A percentile compares a stretch with the other conserved stretches of the same genome.
Conservation (phyloP, 2,797 vertebrate genomes). For the Malurus splendens region DNA sequence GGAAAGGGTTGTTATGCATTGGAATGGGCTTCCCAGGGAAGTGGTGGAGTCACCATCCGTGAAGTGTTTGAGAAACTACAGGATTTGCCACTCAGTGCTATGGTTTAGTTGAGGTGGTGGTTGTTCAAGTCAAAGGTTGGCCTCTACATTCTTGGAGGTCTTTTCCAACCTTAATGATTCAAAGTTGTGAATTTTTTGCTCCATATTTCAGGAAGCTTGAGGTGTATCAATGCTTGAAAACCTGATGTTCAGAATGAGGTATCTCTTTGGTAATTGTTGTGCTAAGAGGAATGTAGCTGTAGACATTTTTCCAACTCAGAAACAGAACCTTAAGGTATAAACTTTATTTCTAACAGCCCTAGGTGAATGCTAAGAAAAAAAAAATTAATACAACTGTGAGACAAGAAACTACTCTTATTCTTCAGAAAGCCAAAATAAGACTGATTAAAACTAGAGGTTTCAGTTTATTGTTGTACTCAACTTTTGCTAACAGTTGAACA, state of each 20-base stretch:
- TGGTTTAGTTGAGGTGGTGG: not conserved
- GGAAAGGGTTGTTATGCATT: not conserved
- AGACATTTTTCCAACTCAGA: not conserved
- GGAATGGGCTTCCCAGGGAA: not conserved
- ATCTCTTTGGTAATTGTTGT: not conserved
- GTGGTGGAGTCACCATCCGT: not conserved
- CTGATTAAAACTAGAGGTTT: not conserved
- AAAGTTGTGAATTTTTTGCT: not conserved
- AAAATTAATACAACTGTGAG: not conserved
- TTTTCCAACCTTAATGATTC: not conserved
- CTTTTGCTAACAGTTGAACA: not conserved
- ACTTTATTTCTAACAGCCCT: not conserved
- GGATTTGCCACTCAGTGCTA: not conserved
- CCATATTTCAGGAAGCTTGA: not conserved
- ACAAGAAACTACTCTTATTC: not conserved
- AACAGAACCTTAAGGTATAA: not conserved
- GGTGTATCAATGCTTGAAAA: not conserved
- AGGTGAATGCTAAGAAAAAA: not conserved
- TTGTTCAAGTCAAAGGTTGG: not conserved
- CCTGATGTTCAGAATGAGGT: not conserved
- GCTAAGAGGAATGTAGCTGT: not conserved
- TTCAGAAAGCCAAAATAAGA: not conserved
- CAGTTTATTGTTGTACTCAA: not conserved
- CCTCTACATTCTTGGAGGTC: accelerated
- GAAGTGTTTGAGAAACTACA: not conserved